Percentiles rank a stretch among this genome's conserved stretches.
Conservation (phyloP, 1,140 invertebrate species). For the Epicauta chinensis region DNA sequence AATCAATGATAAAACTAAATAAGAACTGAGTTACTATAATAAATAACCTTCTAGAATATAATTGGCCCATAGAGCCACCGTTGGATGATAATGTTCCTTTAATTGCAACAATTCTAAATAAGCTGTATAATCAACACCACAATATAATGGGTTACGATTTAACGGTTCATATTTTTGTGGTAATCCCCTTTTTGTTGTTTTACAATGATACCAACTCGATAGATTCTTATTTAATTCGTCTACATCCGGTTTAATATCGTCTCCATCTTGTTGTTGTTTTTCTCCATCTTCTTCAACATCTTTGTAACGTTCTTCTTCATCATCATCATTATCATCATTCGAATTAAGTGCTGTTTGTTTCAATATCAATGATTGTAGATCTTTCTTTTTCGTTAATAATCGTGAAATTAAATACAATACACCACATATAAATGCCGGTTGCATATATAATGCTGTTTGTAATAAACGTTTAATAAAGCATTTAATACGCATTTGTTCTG, state of each 20-base stretch:
- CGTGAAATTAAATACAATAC: constrained; percentile 76
- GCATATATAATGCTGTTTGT: constrained; percentile 60
- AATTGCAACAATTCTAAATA: constrained; percentile 69
- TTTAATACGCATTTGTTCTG: constrained; percentile 59
- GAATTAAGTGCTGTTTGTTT: constrained; percentile 15
- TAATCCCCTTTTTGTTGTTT: constrained; percentile 22
- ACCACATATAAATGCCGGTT: constrained; percentile 62
- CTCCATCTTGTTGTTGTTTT: constrained; percentile 1
- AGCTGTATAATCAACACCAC: constrained; percentile 61
- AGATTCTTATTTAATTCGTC: constrained; percentile 9
- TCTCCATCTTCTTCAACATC: constrained; percentile 42
- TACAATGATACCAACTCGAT: constrained; percentile 26
- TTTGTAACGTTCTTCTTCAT: constrained; percentile 49
- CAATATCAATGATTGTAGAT: constrained; percentile 29
- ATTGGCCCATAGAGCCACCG: constrained; percentile 80
- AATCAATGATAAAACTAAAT: constrained; percentile 17
- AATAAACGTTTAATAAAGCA: constrained; percentile 88
- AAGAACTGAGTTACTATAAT: constrained; percentile 18
- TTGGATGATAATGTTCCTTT: constrained; percentile 80
- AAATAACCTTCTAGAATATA: constrained; percentile 67
- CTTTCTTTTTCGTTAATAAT: constrained; percentile 43
- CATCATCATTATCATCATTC: constrained; percentile 36
- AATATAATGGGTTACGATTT: constrained; percentile 76
- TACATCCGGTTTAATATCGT: constrained; percentile 20
- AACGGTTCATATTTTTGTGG: constrained; percentile 59